phyloP scores from a whole-genome alignment of 2,797 vertebrate species.

The Lithobates pipiens region DNA sequence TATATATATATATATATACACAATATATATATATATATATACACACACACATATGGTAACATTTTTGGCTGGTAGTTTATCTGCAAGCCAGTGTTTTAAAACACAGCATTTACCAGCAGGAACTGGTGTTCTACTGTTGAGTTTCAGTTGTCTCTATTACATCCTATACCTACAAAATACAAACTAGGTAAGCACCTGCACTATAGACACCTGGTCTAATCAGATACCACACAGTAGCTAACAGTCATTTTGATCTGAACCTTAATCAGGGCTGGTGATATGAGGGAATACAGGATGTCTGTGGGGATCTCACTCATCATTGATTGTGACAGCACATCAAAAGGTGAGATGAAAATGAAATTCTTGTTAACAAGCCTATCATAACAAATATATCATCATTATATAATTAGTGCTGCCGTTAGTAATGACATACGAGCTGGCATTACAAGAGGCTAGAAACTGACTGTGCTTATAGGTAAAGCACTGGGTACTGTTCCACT shows the following conservation, averaged over 20 bases:
- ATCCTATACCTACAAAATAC: neutral
- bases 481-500: constrained; percentile 1
- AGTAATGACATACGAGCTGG: constrained; percentile 49
- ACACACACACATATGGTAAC: too few species aligned
- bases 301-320: constrained; percentile 51
- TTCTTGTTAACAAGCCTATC: constrained; percentile 56
- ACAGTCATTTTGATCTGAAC: neutral
- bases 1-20: too few species aligned
- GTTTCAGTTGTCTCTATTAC: too few species aligned
- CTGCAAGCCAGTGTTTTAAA: too few species aligned
- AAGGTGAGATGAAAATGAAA: constrained; percentile 59
- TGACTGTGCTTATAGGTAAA: constrained; percentile 43
- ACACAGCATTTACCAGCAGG: too few species aligned
- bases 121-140: too few species aligned
- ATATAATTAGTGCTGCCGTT: constrained; percentile 50
- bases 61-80: too few species aligned
- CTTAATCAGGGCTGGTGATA: constrained; percentile 29
- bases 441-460: constrained; percentile 28
- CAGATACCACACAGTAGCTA: neutral
- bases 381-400: constrained; percentile 61
- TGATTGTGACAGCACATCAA: constrained; percentile 60
- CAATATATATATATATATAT: too few species aligned
- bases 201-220: constrained; percentile 5
- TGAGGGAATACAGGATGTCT: constrained; percentile 16
- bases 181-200: neutral